A percentile compares a stretch with the other conserved stretches of the same genome.
phyloP scores from a whole-genome alignment of 2,888 invertebrate genomes.

The Chrysopilus asiliformis region DNA sequence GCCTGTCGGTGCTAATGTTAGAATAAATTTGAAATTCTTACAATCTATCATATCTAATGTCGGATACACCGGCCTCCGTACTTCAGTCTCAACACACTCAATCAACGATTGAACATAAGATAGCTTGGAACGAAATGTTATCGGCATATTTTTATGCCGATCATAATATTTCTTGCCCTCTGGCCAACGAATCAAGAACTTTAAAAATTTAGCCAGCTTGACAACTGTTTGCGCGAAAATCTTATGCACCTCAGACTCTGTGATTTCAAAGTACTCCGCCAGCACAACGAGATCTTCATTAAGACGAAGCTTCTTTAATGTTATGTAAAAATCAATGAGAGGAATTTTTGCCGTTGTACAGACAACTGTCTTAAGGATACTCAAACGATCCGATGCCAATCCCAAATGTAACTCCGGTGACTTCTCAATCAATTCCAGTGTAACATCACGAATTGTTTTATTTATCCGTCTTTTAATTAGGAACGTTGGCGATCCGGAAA shows the following conservation, averaged over 20 bases:
- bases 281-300: slow-evolving; percentile 30
- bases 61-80: slow-evolving; percentile 22
- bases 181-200: slow-evolving; percentile 31
- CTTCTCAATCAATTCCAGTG: slow-evolving; percentile 28
- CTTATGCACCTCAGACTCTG: slow-evolving; percentile 25
- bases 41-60: slow-evolving; percentile 23
- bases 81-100: slow-evolving; percentile 33
- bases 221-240: slow-evolving; percentile 26
- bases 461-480: slow-evolving; percentile 27
- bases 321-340: slow-evolving; percentile 28
- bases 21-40: slow-evolving; percentile 30
- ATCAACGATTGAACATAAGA: slow-evolving; percentile 32
- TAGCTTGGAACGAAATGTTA: slow-evolving; percentile 29
- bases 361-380: slow-evolving; percentile 27
- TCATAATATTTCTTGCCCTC: slow-evolving; percentile 31
- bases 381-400: slow-evolving; percentile 22
- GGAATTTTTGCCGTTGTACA: slow-evolving; percentile 26
- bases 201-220: slow-evolving; percentile 27
- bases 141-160: slow-evolving; percentile 30
- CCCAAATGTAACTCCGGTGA: slow-evolving; percentile 27
- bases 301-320: slow-evolving; percentile 29
- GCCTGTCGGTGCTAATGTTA: slow-evolving; percentile 31
- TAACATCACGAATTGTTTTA: slow-evolving; percentile 28
- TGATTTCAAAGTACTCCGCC: slow-evolving; percentile 29
- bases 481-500: too few species aligned